Base-by-base conservation (phyloP, 2,797 vertebrate genomes). In the Nothura maculosa region DNA sequence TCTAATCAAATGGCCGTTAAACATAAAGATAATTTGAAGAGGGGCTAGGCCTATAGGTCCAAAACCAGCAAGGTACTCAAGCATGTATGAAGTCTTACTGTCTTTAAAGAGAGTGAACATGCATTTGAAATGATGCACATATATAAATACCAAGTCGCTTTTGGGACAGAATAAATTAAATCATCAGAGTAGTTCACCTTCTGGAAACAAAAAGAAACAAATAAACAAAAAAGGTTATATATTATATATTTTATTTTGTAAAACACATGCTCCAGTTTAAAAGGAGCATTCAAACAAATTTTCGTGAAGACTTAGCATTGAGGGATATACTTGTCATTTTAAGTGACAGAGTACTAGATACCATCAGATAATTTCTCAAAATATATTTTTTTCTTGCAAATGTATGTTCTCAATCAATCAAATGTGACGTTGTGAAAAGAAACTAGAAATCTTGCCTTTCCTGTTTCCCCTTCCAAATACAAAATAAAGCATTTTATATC, bases 1-100 rank as follows among this genome's bases (percentile, higher is more conserved):
- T 85, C 60, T 43, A 83, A 75, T 89, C n/a, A 64, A 73, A 83
- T 28, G 19, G 14, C 87, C 58, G 87, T 93, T 80, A 85, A 93
- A 81, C 42, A 19, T 89, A 92, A 85, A 89, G 62, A 50, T 25
- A 75, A 30, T 19, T 69, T 79, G 38, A 79, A 85, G 75, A 48
- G 42, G 42, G 40, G 63, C 47, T n/a, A 82, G 50, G 28, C 19
- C 42, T 78, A 6, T 3, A 77, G 60, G 32, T 92, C 73, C 50
- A 90, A 85, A 58, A 55, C 66, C 52, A 83, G 66, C 14, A n/a
- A 78, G 19, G 12, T 50, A 32, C 22, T 77, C 10, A 78, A 60
- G 38, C n/a, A n/a, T 5, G 8, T 40, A 48, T 54, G n/a, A 66
- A 72, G 22, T 43, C 38, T 64, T 43, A 45, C 13, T 90, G 43